Evolutionary conservation across 2,113 vertebrate genomes (phyloP), one percentile per base, ranked within the genome.

Genomic region (Planiliza haematocheilus): DNA sequence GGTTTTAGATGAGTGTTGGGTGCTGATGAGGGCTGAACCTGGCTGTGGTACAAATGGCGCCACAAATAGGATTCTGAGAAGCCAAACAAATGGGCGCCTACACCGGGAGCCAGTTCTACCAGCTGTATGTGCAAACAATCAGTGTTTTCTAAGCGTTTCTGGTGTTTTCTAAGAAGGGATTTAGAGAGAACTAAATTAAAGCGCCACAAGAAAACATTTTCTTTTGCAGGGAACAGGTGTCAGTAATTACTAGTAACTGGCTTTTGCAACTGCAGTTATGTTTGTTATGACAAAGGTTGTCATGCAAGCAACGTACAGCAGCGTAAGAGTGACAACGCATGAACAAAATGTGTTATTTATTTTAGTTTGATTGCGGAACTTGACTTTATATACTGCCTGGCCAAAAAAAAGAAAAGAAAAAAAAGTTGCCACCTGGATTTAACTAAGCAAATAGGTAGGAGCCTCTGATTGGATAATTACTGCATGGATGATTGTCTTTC

Each of bases 31-130:
- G 67, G 50, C 24, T 18, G 52, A 70, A 34, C 6, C 45, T 76
- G 70, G 37, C 21, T 38, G 4, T 45, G 30, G 16, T 34, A 45
- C 34, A 68, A 53, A 12, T 67, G 74, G 69, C 74, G 69, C 38
- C 41, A 49, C 24, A 30, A 30, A 30, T 5, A 10, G 7, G 14
- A 4, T 24, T 69, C 4, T 3, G 17, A 17, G 58, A 20, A 61
- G 11, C 69, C 10, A 17, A 24, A 51, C 20, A 62, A 69, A 71
- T 52, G 30, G 12, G 43, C 13, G 21, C 48, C 42, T 65, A 68
- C 49, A 70, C 50, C 24, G 13, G 4, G 2, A 50, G 10, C 34
- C 1, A 1, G 39, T 21, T 12, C 13, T 38, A 24, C 11, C 42
- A 59, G 45, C 38, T 74, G 55, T 52, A 12, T 36, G 24, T 30